Conservation (phyloP, 2,797 vertebrate species). For the Toxotes lorentzi region DNA sequence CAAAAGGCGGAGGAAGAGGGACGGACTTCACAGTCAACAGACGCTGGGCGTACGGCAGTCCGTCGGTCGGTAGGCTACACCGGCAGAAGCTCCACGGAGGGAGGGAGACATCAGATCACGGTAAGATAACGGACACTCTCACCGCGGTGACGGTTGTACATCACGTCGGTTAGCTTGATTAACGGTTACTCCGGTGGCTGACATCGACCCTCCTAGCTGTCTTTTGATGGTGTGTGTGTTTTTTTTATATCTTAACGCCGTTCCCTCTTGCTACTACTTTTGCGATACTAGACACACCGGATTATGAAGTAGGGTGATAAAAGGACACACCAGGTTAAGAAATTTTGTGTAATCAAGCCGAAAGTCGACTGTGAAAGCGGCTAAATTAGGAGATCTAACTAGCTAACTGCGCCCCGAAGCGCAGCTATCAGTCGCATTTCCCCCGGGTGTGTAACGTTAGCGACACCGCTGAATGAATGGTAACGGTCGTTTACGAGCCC, state of each 20-base stretch:
- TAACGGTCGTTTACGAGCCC: neutral
- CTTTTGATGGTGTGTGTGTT: slow-evolving; percentile 1
- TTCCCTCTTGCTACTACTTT: slow-evolving; percentile 9
- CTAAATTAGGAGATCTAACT: neutral
- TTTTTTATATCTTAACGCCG: too few relatives aligned
- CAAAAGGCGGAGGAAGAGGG: slow-evolving; percentile 79
- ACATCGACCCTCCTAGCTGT: slow-evolving; percentile 12
- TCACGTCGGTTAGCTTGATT: slow-evolving; percentile 17
- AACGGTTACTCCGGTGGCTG: slow-evolving; percentile 24
- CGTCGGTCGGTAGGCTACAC: slow-evolving; percentile 40
- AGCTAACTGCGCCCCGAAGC: slow-evolving; percentile 48
- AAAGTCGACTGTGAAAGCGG: neutral
- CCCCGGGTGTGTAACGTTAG: neutral
- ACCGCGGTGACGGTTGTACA: slow-evolving; percentile 7
- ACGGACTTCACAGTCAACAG: slow-evolving; percentile 64
- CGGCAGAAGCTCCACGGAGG: slow-evolving; percentile 55
- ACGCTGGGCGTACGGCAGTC: slow-evolving; percentile 34
- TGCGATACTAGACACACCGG: neutral
- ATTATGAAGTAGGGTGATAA: neutral
- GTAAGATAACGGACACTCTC: slow-evolving; percentile 67
- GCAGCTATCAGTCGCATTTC: slow-evolving; percentile 24
- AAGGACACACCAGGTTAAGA: neutral
- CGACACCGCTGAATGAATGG: slow-evolving; percentile 39
- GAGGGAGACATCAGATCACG: slow-evolving; percentile 50
- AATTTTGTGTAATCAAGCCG: neutral